Evolutionary conservation across 2,888 invertebrate genomes (phyloP).

Genomic region (Drepanosiphum platanoidis): DNA sequence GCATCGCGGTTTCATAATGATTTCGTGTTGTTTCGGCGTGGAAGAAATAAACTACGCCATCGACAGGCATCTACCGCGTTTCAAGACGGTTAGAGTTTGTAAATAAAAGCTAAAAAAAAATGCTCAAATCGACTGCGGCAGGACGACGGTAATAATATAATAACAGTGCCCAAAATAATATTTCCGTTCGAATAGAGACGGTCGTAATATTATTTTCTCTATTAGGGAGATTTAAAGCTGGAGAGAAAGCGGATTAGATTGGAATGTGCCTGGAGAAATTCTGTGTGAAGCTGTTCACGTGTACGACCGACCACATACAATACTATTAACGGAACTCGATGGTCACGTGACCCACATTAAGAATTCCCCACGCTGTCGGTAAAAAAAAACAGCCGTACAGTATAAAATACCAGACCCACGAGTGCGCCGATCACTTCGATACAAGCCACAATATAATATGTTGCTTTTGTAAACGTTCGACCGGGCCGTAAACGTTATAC

Average conservation of each 20-base stretch:
- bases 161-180: neutral
- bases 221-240: slow-evolving; percentile 44
- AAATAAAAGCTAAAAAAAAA: too few relatives aligned
- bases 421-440: slow-evolving; percentile 16
- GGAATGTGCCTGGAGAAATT: slow-evolving; percentile 60
- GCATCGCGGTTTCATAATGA: too few relatives aligned
- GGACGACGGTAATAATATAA: too few relatives aligned
- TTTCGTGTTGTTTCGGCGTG: too few relatives aligned
- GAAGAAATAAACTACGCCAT: too few relatives aligned
- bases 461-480: slow-evolving; percentile 3
- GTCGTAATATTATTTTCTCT: slow-evolving; percentile 21
- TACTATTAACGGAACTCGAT: slow-evolving; percentile 59
- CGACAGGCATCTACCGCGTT: too few relatives aligned
- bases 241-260: slow-evolving; percentile 58
- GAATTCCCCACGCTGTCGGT: slow-evolving; percentile 49
- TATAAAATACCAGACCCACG: slow-evolving; percentile 40
- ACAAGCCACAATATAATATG: neutral
- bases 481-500: neutral
- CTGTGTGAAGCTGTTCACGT: slow-evolving; percentile 47
- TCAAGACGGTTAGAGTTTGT: too few relatives aligned
- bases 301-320: slow-evolving; percentile 38
- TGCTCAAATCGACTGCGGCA: too few relatives aligned
- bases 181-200: neutral
- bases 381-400: slow-evolving; percentile 32
- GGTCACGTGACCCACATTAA: slow-evolving; percentile 58